Conservation (phyloP, 2,888 invertebrate species). For the Lepidocyrtinus sp. region DNA sequence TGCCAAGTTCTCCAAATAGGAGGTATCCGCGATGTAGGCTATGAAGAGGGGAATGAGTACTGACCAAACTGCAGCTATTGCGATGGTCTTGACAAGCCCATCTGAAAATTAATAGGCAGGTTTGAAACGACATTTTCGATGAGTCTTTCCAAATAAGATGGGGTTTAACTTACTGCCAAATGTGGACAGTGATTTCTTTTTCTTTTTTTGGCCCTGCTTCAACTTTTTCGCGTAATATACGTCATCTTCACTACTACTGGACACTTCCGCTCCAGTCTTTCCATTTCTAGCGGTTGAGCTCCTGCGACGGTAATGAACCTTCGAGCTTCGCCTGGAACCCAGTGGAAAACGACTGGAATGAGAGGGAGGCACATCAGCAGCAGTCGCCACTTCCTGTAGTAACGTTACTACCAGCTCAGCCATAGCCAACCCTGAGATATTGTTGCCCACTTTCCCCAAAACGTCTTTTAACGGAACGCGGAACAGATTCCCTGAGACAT, state of each 20-base stretch:
- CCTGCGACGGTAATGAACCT: not conserved
- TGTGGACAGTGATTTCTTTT: too few species aligned
- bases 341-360: not conserved
- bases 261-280: not conserved
- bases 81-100: not conserved
- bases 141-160: too few species aligned
- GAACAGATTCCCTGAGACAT: not conserved
- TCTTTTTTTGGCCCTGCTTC: too few species aligned
- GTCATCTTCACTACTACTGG: not conserved
- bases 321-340: not conserved
- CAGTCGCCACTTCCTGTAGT: not conserved
- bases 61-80: not conserved
- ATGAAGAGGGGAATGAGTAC: not conserved
- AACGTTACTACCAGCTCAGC: not conserved
- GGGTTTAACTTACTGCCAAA: too few species aligned
- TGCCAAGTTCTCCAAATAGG: not conserved
- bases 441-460: not conserved
- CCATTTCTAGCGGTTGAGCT: not conserved
- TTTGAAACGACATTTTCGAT: too few species aligned
- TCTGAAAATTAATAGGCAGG: too few species aligned
- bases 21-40: slow-evolving; percentile 8
- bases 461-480: not conserved
- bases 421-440: not conserved
- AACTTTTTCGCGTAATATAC: too few species aligned
- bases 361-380: not conserved